These are phyloP conservation scores for Limnephilus auricula DNA, from an alignment of 2,888 invertebrate species.

Conservation along the genomic window DNA sequence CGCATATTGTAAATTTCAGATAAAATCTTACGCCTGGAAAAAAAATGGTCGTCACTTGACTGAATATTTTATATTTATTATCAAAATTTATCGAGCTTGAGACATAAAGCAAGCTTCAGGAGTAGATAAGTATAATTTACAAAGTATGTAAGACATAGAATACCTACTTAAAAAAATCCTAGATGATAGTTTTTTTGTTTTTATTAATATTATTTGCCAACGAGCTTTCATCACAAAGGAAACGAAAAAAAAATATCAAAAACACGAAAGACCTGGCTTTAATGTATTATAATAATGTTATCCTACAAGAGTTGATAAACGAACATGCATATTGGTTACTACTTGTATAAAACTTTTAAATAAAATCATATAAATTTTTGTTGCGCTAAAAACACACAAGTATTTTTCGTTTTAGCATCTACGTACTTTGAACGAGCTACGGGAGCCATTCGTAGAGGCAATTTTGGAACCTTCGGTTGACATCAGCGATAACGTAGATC, in stretches of 20 bases:
- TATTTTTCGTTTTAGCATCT: background rate
- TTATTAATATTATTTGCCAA: too few relatives aligned
- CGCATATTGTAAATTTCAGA: background rate
- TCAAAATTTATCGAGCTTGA: background rate
- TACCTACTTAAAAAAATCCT: background rate
- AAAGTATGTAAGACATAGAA: background rate
- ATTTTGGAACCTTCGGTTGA: constrained; percentile 22
- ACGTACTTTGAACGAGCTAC: background rate
- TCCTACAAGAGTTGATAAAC: too few relatives aligned
- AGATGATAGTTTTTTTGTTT: background rate
- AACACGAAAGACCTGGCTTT: too few relatives aligned
- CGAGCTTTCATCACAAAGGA: too few relatives aligned
- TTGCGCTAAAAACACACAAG: background rate
- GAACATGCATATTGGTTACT: background rate
- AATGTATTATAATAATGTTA: too few relatives aligned
- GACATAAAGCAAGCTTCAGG: background rate
- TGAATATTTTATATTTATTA: background rate
- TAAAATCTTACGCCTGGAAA: background rate
- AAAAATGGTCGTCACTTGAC: background rate
- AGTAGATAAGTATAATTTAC: background rate
- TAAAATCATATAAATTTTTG: background rate
- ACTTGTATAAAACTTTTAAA: background rate
- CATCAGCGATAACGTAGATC: constrained; percentile 22
- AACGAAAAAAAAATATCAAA: too few relatives aligned
- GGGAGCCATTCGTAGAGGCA: background rate